phyloP scores from a whole-genome alignment of 2,888 invertebrate species.

The Sicus ferrugineus region DNA sequence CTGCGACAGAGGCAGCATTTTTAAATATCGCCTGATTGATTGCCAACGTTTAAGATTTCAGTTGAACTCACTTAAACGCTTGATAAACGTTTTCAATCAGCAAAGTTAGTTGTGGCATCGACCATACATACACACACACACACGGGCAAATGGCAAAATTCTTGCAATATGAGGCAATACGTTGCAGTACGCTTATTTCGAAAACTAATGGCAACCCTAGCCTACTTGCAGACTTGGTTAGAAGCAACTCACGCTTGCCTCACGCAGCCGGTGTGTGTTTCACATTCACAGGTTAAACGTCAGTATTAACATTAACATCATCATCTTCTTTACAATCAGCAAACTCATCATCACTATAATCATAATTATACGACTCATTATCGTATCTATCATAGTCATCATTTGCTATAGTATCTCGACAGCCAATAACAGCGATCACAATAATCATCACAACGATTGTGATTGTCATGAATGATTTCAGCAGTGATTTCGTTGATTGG shows the following conservation, averaged over 20 bases:
- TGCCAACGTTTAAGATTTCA: constrained; percentile 12
- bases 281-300: constrained; percentile 27
- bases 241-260: too few species aligned
- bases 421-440: not conserved
- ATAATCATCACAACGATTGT: not conserved
- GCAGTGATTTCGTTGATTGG: constrained; percentile 46
- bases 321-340: not conserved
- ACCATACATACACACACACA: not conserved
- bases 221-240: not conserved
- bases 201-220: not conserved
- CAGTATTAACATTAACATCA: not conserved
- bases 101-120: not conserved
- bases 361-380: not conserved
- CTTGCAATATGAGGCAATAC: constrained; percentile 26
- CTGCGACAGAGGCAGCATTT: not conserved
- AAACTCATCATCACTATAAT: not conserved
- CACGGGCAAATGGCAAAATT: constrained; percentile 5
- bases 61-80: constrained; percentile 21
- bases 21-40: constrained; percentile 17
- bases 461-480: not conserved
- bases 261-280: not conserved
- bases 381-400: not conserved
- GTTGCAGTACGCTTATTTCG: not conserved
- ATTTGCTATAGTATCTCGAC: not conserved
- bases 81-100: constrained; percentile 20